Percentiles rank a stretch among this genome's conserved stretches.
These are phyloP conservation scores for Auanema sp. DNA, from an alignment of 2,888 invertebrate genomes.

Conservation along the genomic window DNA sequence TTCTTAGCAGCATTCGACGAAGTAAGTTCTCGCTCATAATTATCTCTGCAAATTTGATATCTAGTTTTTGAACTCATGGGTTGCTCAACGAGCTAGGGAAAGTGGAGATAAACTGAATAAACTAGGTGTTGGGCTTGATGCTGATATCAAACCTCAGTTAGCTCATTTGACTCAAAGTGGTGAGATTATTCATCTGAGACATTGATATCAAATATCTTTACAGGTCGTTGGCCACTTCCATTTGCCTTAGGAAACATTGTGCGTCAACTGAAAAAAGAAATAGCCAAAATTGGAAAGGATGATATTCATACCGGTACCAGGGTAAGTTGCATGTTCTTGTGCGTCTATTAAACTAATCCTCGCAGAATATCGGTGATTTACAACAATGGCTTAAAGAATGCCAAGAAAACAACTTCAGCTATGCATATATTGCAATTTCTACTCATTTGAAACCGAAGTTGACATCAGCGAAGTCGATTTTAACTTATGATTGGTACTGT, in stretches of 20 bases:
- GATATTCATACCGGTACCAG: not conserved
- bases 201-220: not conserved
- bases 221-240: constrained; percentile 49
- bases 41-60: too few relatives aligned
- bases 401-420: constrained; percentile 31
- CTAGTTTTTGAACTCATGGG: constrained; percentile 32
- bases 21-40: constrained; percentile 26
- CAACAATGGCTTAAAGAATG: constrained; percentile 34
- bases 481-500: constrained; percentile 38
- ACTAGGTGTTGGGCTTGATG: constrained; percentile 31
- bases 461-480: constrained; percentile 20
- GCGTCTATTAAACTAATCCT: not conserved
- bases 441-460: constrained; percentile 37
- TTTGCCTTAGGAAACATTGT: constrained; percentile 56
- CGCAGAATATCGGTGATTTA: constrained; percentile 16
- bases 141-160: constrained; percentile 46
- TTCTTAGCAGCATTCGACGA: constrained; percentile 38
- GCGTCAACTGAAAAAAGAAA: constrained; percentile 47
- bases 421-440: constrained; percentile 41
- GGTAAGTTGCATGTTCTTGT: not conserved
- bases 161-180: constrained; percentile 43
- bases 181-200: not conserved
- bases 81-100: constrained; percentile 11
- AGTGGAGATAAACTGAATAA: constrained; percentile 6
- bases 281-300: constrained; percentile 23